phyloP scores from a whole-genome alignment of 2,113 vertebrate species.

The Oophaga pumilio region DNA sequence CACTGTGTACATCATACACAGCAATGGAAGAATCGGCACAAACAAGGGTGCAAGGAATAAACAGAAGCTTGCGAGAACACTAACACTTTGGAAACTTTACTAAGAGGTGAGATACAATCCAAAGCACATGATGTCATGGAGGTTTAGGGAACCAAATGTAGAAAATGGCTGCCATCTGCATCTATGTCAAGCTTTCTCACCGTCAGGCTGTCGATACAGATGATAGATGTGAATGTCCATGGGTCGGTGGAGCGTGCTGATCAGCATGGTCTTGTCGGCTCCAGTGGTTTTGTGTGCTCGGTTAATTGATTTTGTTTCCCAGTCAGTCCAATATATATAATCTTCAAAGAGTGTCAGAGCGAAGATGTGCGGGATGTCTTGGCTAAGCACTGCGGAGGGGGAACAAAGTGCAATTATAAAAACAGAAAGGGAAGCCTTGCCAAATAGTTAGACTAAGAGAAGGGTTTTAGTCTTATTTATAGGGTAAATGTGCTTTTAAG shows the following conservation, averaged over 20 bases:
- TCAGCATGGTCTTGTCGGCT: constrained; percentile 86
- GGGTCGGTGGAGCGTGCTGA: constrained; percentile 93
- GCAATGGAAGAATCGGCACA: no score
- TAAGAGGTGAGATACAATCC: no score
- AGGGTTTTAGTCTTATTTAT: neutral
- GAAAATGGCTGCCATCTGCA: neutral
- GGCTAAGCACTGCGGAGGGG: constrained; percentile 79
- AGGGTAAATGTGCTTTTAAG: no score
- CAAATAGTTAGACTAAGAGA: neutral
- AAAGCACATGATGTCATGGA: no score
- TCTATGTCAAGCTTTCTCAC: constrained; percentile 63
- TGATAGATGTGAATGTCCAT: constrained; percentile 98
- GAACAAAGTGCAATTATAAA: neutral
- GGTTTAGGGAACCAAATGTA: neutral
- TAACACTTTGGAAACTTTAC: no score
- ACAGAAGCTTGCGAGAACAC: no score
- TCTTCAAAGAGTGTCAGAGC: constrained; percentile 96
- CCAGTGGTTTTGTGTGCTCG: constrained; percentile 91
- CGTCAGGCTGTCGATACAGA: constrained; percentile 86
- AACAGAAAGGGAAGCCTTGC: neutral
- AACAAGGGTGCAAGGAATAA: no score
- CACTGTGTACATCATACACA: no score
- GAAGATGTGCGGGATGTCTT: constrained; percentile 98
- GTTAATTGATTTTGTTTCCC: constrained; percentile 98
- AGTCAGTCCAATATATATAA: constrained; percentile 97